Evolutionary conservation across 2,113 vertebrate species (phyloP).

Genomic region (Zootoca vivipara): DNA sequence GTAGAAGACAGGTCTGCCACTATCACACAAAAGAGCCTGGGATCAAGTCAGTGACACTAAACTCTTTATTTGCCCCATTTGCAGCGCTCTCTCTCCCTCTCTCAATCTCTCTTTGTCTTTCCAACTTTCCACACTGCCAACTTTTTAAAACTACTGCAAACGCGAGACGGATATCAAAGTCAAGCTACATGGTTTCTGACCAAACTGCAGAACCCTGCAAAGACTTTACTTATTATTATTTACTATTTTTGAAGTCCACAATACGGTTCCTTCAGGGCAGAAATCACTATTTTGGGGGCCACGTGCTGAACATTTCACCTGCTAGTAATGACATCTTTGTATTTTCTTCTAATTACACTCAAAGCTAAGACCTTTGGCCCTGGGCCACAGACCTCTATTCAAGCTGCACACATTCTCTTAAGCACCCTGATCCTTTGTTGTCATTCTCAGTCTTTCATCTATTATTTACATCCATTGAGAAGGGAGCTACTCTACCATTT

Average conservation of each 20-base stretch:
- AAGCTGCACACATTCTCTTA: conserved; percentile 81
- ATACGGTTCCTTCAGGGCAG: conserved; percentile 77
- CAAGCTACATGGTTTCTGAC: conserved; percentile 37
- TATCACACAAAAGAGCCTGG: neutral
- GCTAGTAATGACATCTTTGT: conserved; percentile 85
- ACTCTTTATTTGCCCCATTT: conserved; percentile 1
- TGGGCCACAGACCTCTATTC: conserved; percentile 80
- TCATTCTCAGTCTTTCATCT: conserved; percentile 80
- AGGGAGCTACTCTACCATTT: conserved; percentile 77
- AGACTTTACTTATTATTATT: conserved; percentile 30
- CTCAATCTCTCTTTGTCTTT: neutral
- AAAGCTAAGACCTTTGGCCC: conserved; percentile 83
- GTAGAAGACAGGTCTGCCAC: conserved; percentile 30
- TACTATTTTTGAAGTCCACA: conserved; percentile 65
- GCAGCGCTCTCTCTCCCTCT: neutral
- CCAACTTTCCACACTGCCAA: neutral
- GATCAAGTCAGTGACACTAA: neutral
- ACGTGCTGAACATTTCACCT: conserved; percentile 84
- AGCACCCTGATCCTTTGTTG: conserved; percentile 82
- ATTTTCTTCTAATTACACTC: conserved; percentile 86
- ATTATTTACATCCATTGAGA: conserved; percentile 81
- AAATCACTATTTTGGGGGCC: conserved; percentile 79
- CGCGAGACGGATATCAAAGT: conserved; percentile 51
- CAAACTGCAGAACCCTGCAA: conserved; percentile 59
- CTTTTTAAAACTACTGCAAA: conserved; percentile 16